Evolutionary conservation across 2,888 invertebrate species (phyloP), one percentile per base, ranked within the genome.

Genomic region (Syrphus vitripennis): DNA sequence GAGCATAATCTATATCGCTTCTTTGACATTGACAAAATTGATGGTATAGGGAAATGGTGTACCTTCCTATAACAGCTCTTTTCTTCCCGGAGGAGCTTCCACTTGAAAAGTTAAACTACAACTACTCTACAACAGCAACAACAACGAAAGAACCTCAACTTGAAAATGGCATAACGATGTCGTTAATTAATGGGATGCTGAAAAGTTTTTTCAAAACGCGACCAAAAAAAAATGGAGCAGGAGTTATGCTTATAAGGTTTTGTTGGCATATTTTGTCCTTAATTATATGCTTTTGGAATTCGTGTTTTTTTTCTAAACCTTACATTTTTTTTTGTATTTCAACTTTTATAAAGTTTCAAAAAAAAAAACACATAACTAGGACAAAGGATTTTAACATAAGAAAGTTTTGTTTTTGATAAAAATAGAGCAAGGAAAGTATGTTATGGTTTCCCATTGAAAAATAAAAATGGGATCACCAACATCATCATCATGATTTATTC

Each of bases 101-200:
- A 67, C 34, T 67, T 37, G 67, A 67, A 50, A 50, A 40, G 19
- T 50, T 67, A 21, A 31, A 48, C 48, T 4, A 29, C 55, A 55
- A 55, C n/a, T n/a, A n/a, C n/a, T n/a, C n/a, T n/a, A n/a, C 16
- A 57, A 21, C 31, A 40, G 40, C 29, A 50, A 50, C n/a, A 50
- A 50, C 48, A 14, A 50, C 48, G 24, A 50, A 34, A 21, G 37
- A 67, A 34, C 34, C 34, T 34, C 31, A 45, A 50, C 65, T 65
- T 65, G 45, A 67, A 50, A 67, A 67, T 34, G 48, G 50, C 67
- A 67, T 67, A 67, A 67, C 50, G 67, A 67, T 67, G 67, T 50
- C 67, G 67, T 50, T 67, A 67, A 67, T 67, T 67, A 67, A 67
- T 67, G 67, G 48, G 67, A 67, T 67, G 50, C 65, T 34, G 67